Conservation (phyloP, 2,888 invertebrate genomes). For the Dasypolia templi region DNA sequence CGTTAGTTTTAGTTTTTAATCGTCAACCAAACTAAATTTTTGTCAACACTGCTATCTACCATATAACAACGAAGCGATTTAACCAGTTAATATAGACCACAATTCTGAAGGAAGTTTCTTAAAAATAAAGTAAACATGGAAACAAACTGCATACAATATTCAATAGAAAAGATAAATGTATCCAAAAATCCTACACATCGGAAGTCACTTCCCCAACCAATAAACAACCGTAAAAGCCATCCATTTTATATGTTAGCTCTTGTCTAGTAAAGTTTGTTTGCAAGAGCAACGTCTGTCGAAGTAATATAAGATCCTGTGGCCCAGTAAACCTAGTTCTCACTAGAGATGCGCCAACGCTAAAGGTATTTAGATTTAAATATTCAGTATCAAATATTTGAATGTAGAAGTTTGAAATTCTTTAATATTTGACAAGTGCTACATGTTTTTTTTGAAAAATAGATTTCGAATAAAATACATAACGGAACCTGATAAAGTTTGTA, state of each 20-base stretch:
- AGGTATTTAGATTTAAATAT: constrained; percentile 37
- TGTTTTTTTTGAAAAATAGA: constrained; percentile 30
- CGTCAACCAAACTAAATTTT: no score
- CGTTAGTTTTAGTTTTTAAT: no score
- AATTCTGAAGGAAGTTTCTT: neutral
- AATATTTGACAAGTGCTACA: constrained; percentile 31
- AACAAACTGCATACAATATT: neutral
- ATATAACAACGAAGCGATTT: no score
- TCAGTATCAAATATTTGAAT: constrained; percentile 25
- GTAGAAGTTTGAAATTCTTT: constrained; percentile 21
- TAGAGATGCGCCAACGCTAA: constrained; percentile 34
- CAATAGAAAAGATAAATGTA: neutral
- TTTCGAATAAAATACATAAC: constrained; percentile 13
- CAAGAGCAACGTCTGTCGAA: constrained; percentile 23
- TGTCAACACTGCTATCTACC: no score
- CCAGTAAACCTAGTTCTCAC: constrained; percentile 31
- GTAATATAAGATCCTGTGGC: constrained; percentile 9
- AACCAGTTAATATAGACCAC: neutral
- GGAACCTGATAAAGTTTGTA: neutral
- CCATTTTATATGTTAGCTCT: constrained; percentile 26
- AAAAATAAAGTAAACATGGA: neutral
- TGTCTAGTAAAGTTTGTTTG: constrained; percentile 25
- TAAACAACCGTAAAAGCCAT: constrained; percentile 19
- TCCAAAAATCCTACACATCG: neutral
- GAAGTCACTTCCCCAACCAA: constrained; percentile 16